Evolutionary conservation across 1,140 invertebrate genomes (phyloP), one percentile per base, ranked within the genome.

Genomic region (Cotesia vestalis): DNA sequence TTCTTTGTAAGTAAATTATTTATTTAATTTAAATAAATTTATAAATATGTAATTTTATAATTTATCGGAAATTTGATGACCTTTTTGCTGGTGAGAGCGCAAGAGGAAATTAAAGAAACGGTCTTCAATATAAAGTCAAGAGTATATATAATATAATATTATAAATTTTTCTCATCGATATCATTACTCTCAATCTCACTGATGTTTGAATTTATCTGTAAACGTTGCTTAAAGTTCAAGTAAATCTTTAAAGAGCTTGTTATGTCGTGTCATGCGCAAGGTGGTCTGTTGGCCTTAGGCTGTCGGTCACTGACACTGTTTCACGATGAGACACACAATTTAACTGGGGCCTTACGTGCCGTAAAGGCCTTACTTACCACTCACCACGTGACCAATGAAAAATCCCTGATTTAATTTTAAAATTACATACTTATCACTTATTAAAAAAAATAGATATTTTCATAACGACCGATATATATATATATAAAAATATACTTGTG

Each of bases 231-330:
- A 73, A 73, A 68, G 71, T 67, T 72, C 64, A 72, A 72, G 57
- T 61, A 46, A 46, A 46, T n/a, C 53, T 55, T 55, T 27, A 20
- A 59, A 17, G 11, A n/a, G 11, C 51, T 63, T 66, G 51, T 36
- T 27, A 2, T 53, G 52, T 67, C 35, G 55, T 67, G 67, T 17
- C 4, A 61, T 55, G 53, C 35, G 57, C 57, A 68, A 67, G 64
- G 57, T 14, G 68, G 71, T 74, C 61, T 80, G 83, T 77, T 83
- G 80, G 84, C 85, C 84, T 85, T 83, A 85, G 84, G 85, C 84
- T 85, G 83, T 86, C 84, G 85, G 85, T 86, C 84, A 85, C 84
- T 86, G 84, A 86, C 84, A 86, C 83, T 86, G 81, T 86, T 86
- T 85, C 84, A 80, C 78, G 83, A 80, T 77, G 83, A 67, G 53